Evolutionary conservation across 2,888 invertebrate genomes (phyloP).

Genomic region (Rhamphomyia laevipes): DNA sequence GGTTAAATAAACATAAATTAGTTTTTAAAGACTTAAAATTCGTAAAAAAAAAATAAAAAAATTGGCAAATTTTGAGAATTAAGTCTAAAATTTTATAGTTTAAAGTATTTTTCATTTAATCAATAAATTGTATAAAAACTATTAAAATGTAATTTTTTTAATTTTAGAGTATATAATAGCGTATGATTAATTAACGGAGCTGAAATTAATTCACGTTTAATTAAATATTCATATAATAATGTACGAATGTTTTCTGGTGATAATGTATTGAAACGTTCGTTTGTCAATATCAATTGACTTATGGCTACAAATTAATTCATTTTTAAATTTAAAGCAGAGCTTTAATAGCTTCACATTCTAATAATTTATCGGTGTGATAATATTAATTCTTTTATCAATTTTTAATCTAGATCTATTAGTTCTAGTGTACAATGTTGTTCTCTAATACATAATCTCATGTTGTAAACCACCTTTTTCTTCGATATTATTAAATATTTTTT

Average conservation of each 20-base stretch:
- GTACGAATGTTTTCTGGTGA: conserved; percentile 72
- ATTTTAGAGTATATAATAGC: too few species aligned
- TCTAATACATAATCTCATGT: conserved; percentile 65
- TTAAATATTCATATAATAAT: conserved; percentile 76
- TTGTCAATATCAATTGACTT: conserved; percentile 48
- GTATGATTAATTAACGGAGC: conserved; percentile 38
- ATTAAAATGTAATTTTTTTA: too few species aligned
- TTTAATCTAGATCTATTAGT: too few species aligned
- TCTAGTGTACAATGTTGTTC: conserved; percentile 62
- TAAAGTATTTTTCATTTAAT: too few species aligned
- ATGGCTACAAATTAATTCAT: conserved; percentile 73
- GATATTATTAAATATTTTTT: conserved; percentile 45
- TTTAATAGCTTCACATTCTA: conserved; percentile 85
- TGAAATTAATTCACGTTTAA: conserved; percentile 65
- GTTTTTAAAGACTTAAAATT: too few species aligned
- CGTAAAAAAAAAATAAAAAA: too few species aligned
- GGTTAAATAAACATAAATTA: too few species aligned
- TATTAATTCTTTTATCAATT: conserved; percentile 62
- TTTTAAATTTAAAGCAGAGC: conserved; percentile 86
- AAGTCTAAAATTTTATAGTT: too few species aligned
- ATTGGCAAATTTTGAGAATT: too few species aligned
- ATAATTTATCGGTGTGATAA: conserved; percentile 59
- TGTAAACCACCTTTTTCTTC: conserved; percentile 51
- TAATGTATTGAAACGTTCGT: conserved; percentile 64
- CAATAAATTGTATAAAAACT: too few species aligned